Conservation (phyloP, 2,888 invertebrate genomes). For the Cheilosia variabilis region DNA sequence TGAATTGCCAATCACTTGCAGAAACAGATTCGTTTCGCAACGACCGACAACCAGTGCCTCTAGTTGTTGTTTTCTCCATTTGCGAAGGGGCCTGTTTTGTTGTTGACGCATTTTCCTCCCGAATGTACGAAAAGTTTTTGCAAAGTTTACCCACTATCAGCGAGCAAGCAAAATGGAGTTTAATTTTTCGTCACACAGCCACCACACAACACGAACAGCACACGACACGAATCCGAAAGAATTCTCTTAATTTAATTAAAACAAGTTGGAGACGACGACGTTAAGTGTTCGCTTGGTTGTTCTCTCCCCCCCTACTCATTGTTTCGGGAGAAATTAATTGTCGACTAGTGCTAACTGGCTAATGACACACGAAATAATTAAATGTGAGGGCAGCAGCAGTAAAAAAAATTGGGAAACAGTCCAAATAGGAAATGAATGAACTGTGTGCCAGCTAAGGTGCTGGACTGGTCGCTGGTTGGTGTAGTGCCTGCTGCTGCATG, state of each 20-base stretch:
- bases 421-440: conserved; percentile 45
- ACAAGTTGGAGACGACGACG: conserved; percentile 13
- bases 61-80: conserved; percentile 28
- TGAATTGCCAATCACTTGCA: conserved; percentile 47
- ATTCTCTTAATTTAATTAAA: conserved; percentile 67
- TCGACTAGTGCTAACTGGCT: conserved; percentile 68
- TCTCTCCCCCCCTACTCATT: neutral
- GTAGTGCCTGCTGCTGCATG: conserved; percentile 41
- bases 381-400: conserved; percentile 10
- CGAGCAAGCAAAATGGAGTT: conserved; percentile 21
- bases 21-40: conserved; percentile 61
- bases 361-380: conserved; percentile 57
- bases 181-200: neutral
- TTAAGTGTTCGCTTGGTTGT: neutral
- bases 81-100: conserved; percentile 6
- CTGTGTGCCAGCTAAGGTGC: neutral
- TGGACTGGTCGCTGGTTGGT: conserved; percentile 6
- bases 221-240: neutral
- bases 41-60: neutral
- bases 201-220: neutral
- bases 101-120: conserved; percentile 27
- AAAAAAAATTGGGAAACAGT: conserved; percentile 54
- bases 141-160: conserved; percentile 18
- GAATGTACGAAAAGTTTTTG: neutral
- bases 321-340: conserved; percentile 61